phyloP scores from a whole-genome alignment of 2,113 vertebrate genomes.

The Strix uralensis region DNA sequence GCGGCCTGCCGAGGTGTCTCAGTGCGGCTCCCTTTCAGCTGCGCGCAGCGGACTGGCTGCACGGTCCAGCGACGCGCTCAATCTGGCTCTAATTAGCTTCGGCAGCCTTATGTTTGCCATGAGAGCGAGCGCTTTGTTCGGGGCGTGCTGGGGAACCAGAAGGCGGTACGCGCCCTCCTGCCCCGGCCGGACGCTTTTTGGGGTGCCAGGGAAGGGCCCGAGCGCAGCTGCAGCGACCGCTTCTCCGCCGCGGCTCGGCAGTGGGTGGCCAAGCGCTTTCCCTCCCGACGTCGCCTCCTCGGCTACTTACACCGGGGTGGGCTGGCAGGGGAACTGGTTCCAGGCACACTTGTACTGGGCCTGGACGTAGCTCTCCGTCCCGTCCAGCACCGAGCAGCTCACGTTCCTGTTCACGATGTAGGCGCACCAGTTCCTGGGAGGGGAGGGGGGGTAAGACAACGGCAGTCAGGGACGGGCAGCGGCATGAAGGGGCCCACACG shows the following conservation, averaged over 20 bases:
- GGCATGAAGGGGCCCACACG: neutral
- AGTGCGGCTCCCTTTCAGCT: neutral
- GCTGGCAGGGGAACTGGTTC: constrained; percentile 83
- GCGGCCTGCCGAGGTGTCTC: neutral
- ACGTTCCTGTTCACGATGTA: constrained; percentile 92
- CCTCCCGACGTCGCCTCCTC: neutral
- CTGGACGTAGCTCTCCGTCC: constrained; percentile 84
- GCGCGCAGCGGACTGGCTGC: neutral
- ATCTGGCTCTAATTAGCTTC: constrained; percentile 67
- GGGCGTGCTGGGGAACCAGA: neutral
- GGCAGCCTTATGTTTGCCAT: constrained; percentile 39
- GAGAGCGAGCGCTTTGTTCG: constrained; percentile 2
- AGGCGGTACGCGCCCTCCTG: neutral
- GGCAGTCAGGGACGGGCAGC: neutral
- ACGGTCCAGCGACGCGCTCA: neutral
- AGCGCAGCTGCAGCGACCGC: neutral
- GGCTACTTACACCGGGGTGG: constrained; percentile 74
- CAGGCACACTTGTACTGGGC: constrained; percentile 84
- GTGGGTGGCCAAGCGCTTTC: neutral
- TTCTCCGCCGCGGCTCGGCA: neutral
- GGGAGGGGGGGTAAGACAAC: neutral
- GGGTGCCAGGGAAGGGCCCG: neutral
- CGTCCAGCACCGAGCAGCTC: constrained; percentile 88
- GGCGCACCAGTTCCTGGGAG: constrained; percentile 92
- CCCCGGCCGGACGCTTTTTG: neutral